Evolutionary conservation across 1,140 invertebrate genomes (phyloP), one percentile per base, ranked within the genome.

Genomic region (Lamellibrachia luymesi): DNA sequence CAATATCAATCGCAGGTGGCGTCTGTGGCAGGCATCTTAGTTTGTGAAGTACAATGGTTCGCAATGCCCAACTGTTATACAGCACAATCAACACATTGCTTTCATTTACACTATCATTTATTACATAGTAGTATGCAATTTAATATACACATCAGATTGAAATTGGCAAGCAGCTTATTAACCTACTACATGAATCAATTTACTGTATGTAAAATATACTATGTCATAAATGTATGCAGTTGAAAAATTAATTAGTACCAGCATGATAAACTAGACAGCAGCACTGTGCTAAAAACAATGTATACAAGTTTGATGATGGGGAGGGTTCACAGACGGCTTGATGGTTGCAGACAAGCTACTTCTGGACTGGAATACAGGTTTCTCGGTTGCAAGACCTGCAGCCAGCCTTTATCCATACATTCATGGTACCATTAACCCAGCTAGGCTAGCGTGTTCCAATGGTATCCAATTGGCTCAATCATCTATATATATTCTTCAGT

Each of bases 101-200:
- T 80, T 80, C 64, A 80, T 80, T 22, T 80, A 80, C 64, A 80
- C 64, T 80, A 80, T 80, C 64, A 80, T 80, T 80, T 80, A 80
- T 80, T 80, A 80, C 25, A 80, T 22, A 80, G 64, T 80, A 80
- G 64, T 80, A 80, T 80, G 64, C 64, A 80, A 80, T 80, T 80
- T 22, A 80, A 2, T 80, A 80, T 80, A 80, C 64, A 80, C 64
- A 80, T 10, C 64, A 80, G 64, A 4, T 80, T 80, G 13, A 80
- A 80, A 80, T 80, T 80, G 13, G 64, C 13, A 80, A 80, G 64
- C 64, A 10, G 64, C 64, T 80, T 2, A 56, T 56, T 56, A 56
- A 56, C 52, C 52, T 56, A 56, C 52, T 80, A 17, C 25, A 22
- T 22, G 64, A 80, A 80, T 22, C 64, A 80, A 80, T 80, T 80